Evolutionary conservation across 2,888 invertebrate species (phyloP), one percentile per base, ranked within the genome.

Genomic region (Neoaliturus tenellus): DNA sequence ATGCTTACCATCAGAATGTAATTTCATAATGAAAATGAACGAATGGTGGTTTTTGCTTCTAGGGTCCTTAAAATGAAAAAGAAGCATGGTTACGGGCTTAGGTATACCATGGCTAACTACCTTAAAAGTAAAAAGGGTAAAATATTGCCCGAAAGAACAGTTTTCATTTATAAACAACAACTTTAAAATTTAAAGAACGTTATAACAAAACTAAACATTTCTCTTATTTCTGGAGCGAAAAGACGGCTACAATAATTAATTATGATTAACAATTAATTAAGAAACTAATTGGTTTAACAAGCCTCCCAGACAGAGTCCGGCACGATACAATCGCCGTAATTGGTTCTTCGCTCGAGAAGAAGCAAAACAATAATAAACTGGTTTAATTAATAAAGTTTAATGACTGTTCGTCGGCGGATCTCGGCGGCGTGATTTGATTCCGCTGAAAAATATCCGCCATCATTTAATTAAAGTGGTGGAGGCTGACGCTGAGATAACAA

Each of bases 381-480:
- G 71, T 71, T 71, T 71, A 71, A 71, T 71, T 71, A 71, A 71
- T 71, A 71, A 71, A 71, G 71, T 71, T 71, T 71, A 71, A 71
- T 71, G 62, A 31, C 62, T 62, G 62, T 62, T 62, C 31, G 28
- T 62, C 62, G 62, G 62, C 62, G 62, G 31, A 62, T 62, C 62
- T 31, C 62, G 62, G 62, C 62, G 12, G 62, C 62, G 62, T 28
- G 62, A 62, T 62, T 62, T 31, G 62, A 62, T 62, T 62, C 62
- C 62, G 62, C 62, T 62, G 62, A 62, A 62, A 62, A 62, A 62
- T 62, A 62, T 62, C 62, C 62, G 62, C 31, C 62, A 62, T 62
- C 62, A 62, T 62, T 62, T 62, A 62, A 62, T 62, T 62, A 62
- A 62, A 62, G 55, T n/a, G 28, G 62, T 62, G 62, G 62, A 62